A percentile compares a stretch with the other conserved stretches of the same genome.
Conservation (phyloP, 2,113 vertebrate species). For the Pseudorectes ferrugineus region DNA sequence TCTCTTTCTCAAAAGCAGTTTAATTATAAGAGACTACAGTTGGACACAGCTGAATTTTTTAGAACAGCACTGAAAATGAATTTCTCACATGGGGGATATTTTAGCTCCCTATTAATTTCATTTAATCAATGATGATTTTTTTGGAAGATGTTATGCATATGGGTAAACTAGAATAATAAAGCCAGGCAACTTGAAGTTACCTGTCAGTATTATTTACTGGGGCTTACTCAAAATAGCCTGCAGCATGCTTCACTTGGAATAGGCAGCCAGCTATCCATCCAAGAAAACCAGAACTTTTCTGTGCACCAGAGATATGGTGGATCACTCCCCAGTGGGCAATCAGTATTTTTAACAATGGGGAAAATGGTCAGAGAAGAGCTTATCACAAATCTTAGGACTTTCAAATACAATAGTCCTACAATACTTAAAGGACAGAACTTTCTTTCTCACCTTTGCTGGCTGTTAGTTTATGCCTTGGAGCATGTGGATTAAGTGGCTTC, state of each 20-base stretch:
- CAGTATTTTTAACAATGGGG: neutral
- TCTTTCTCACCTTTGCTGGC: neutral
- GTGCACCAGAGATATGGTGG: neutral
- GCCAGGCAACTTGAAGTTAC: neutral
- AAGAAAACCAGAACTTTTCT: neutral
- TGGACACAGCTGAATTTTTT: neutral
- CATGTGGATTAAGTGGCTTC: neutral
- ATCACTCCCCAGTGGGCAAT: neutral
- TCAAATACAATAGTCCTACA: neutral
- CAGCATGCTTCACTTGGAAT: neutral
- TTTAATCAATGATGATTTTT: neutral
- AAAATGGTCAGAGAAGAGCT: neutral
- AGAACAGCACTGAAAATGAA: neutral
- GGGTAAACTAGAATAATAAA: neutral
- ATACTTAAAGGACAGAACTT: neutral
- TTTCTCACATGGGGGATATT: neutral
- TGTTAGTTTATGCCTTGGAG: slow-evolving; percentile 20
- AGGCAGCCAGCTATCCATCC: neutral
- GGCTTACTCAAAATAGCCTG: neutral
- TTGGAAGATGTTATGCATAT: neutral
- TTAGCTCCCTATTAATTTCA: neutral
- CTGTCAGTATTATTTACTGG: neutral
- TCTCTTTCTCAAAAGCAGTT: neutral
- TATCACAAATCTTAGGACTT: neutral
- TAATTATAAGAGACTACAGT: neutral